phyloP scores from a whole-genome alignment of 1,140 invertebrate species.

The Araneus ventricosus region DNA sequence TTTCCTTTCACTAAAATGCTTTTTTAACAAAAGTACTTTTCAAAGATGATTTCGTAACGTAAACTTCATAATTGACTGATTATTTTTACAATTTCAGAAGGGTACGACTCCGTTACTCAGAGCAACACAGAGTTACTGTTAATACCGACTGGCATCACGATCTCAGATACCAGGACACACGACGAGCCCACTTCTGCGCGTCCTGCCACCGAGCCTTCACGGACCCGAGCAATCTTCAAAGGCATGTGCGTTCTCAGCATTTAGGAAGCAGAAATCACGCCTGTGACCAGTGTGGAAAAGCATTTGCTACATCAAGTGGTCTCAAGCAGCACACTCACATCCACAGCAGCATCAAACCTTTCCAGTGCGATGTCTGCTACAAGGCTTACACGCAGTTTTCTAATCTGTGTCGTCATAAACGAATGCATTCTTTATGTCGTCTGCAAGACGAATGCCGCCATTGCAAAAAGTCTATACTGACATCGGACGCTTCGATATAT shows the following conservation, averaged over 20 bases:
- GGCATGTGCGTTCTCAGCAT: constrained; percentile 95
- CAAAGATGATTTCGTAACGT: no score
- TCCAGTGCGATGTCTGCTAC: constrained; percentile 90
- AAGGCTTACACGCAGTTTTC: constrained; percentile 99
- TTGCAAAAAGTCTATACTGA: constrained; percentile 83
- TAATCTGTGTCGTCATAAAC: constrained; percentile 98
- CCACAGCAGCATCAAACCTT: constrained; percentile 98
- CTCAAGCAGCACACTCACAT: constrained; percentile 99
- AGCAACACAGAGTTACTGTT: background rate
- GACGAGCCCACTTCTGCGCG: constrained; percentile 5
- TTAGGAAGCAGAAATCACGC: constrained; percentile 95
- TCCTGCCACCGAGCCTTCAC: constrained; percentile 85
- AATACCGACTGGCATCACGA: background rate
- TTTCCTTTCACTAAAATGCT: no score
- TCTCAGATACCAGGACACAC: background rate
- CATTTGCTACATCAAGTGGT: constrained; percentile 96
- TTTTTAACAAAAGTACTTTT: no score
- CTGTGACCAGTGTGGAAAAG: constrained; percentile 98
- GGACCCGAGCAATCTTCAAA: constrained; percentile 95
- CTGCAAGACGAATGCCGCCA: constrained; percentile 93
- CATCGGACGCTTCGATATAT: background rate
- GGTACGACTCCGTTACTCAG: background rate
- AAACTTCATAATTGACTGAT: background rate
- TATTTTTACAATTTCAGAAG: background rate
- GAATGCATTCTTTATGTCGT: constrained; percentile 94